phyloP scores from a whole-genome alignment of 2,113 vertebrate species.

The Passer montanus region DNA sequence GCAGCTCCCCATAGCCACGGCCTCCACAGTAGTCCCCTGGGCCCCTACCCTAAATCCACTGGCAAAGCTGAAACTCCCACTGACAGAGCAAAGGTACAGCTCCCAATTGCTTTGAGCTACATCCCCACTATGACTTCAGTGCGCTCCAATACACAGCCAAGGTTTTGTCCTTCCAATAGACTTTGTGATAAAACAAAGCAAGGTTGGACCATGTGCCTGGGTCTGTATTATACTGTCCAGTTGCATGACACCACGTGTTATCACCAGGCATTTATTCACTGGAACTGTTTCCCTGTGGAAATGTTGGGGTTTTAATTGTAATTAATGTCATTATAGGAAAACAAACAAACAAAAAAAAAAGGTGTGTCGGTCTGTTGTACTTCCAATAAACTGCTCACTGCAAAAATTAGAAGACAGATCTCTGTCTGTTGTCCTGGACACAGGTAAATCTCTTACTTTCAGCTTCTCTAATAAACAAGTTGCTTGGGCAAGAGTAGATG shows the following conservation, averaged over 20 bases:
- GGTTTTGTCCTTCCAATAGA: not conserved
- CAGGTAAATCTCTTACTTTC: not conserved
- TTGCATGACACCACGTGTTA: not conserved
- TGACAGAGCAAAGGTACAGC: not conserved
- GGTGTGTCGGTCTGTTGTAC: not conserved
- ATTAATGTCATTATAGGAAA: not conserved
- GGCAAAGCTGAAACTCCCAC: not conserved
- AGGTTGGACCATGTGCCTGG: not conserved
- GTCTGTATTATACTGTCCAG: not conserved
- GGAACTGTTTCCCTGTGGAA: not conserved
- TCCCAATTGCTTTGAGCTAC: not conserved
- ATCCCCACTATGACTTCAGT: not conserved
- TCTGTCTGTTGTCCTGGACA: not conserved
- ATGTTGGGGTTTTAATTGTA: not conserved
- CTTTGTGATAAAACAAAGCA: not conserved
- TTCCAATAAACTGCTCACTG: not conserved
- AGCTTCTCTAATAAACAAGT: not conserved
- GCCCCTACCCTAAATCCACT: not conserved
- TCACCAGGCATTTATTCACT: not conserved
- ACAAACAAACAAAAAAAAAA: not conserved
- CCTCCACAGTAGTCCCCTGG: not conserved
- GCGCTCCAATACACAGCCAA: not conserved
- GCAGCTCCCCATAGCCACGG: not conserved
- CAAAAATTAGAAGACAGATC: not conserved
- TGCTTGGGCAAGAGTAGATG: not conserved